phyloP scores from a whole-genome alignment of 2,888 invertebrate species.

The Cryptophagus acutangulus region DNA sequence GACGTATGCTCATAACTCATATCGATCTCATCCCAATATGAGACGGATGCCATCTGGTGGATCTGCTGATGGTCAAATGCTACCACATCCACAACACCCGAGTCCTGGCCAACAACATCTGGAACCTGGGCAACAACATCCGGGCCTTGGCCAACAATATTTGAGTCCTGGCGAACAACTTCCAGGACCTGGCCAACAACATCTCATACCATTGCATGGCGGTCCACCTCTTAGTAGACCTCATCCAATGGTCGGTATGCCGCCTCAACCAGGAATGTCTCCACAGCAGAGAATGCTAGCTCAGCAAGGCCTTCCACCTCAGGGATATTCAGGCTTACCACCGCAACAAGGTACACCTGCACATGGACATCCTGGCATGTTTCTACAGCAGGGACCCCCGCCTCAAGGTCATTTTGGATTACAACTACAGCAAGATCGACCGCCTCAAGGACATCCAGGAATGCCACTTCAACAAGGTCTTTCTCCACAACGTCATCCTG shows the following conservation, averaged over 20 bases:
- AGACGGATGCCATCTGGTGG: too few relatives aligned
- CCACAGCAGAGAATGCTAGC: slow-evolving; percentile 20
- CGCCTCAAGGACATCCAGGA: slow-evolving; percentile 30
- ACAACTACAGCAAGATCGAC: slow-evolving; percentile 28
- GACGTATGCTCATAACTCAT: slow-evolving; percentile 1
- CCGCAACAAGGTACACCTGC: too few relatives aligned
- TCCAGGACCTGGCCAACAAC: background rate
- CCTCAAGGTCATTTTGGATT: slow-evolving; percentile 11
- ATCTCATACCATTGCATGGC: background rate
- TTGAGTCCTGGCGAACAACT: slow-evolving; percentile 31
- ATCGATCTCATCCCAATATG: slow-evolving; percentile 40
- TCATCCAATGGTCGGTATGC: background rate
- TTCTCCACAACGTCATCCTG: background rate
- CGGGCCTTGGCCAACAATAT: slow-evolving; percentile 25
- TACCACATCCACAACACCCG: slow-evolving; percentile 21
- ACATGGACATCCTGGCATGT: too few relatives aligned
- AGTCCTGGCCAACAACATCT: slow-evolving; percentile 2
- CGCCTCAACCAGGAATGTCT: slow-evolving; percentile 1
- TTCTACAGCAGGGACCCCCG: too few relatives aligned
- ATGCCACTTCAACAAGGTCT: background rate
- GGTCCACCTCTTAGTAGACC: background rate
- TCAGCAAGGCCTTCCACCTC: slow-evolving; percentile 11
- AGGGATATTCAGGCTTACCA: background rate
- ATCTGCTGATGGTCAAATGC: too few relatives aligned
- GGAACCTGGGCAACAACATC: background rate